Base-by-base conservation (phyloP, 1,140 invertebrate species). In the Drosophila rhopaloa region DNA sequence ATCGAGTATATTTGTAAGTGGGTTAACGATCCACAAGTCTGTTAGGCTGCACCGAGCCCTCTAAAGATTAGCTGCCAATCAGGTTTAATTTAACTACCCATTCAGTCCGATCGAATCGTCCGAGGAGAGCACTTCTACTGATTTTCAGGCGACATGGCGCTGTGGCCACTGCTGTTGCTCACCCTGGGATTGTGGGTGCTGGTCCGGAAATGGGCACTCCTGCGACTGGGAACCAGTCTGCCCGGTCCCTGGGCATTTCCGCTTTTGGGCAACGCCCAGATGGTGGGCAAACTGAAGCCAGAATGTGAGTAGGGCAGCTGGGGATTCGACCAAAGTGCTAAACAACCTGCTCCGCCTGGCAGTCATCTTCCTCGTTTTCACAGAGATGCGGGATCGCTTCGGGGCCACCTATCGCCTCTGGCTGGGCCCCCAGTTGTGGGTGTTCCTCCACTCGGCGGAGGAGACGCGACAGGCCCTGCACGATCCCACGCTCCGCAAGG, bases 161-260 rank as follows among this genome's bases (percentile, higher is more conserved):
- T 60, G 32, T 78, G 62, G 62, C 53, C 67, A 6, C 67, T 86
- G 44, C 13, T 78, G 8, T 32, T 59, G 4, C 10, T 75, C 41
- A 10, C 16, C 2, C 35, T 53, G 14, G 50, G 29, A 5, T 5
- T 85, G 16, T 46, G 79, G 58, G 14, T 71, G 3, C 29, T 85
- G 8, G 27, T 61, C 37, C 47, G 41, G 10, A 81, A 79, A 4
- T 73, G 82, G 41, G 8, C 60, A n/a, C 44, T 71, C 9, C 56
- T 86, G 7, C 43, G 53, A 2, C n/a, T 86, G 55, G 79, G 83
- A 19, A 47, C 51, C 24, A 70, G 62, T 16, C 55, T 91, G 29
- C 62, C 81, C 0, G 91, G 91, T 14, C 91, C 91, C 4, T 84
- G 81, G 88, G 85, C 91, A 4, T 19, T 92, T 16, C 91, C 91